Percentiles rank a stretch among this genome's conserved stretches.
These are phyloP conservation scores for Gavia stellata DNA, from an alignment of 2,113 vertebrate species.

Conservation along the genomic window DNA sequence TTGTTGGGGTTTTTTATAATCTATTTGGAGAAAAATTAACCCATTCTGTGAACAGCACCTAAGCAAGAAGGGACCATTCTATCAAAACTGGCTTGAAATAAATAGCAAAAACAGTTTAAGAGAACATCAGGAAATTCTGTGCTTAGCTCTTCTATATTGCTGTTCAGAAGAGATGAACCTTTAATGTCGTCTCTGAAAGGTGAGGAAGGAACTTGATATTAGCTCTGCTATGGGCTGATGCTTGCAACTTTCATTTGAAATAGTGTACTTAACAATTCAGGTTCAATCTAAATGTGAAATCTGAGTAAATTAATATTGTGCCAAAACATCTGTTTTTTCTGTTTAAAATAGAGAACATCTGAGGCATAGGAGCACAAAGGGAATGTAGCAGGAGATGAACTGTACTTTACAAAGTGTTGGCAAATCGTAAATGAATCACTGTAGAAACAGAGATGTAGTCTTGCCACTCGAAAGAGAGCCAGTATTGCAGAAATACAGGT, in stretches of 20 bases:
- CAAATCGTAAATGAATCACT: background rate
- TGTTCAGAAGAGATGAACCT: background rate
- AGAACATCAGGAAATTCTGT: background rate
- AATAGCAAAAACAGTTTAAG: conserved; percentile 4
- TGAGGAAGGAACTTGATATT: background rate
- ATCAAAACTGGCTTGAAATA: background rate
- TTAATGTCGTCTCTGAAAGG: background rate
- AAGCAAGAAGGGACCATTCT: background rate
- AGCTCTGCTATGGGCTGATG: background rate
- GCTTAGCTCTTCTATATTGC: background rate
- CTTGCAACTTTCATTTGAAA: background rate
- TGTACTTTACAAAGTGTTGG: background rate
- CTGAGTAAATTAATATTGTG: background rate
- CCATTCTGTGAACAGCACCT: background rate
- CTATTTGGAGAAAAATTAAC: background rate
- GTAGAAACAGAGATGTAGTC: background rate
- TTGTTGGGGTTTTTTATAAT: background rate
- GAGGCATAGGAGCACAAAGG: background rate
- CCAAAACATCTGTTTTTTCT: background rate
- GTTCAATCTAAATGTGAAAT: background rate
- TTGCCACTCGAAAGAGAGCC: background rate
- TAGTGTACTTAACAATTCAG: background rate
- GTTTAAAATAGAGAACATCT: background rate
- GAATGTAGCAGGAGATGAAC: background rate
- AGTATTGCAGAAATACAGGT: background rate